phyloP scores from a whole-genome alignment of 2,113 vertebrate genomes.

The Sylvilagus bachmani region DNA sequence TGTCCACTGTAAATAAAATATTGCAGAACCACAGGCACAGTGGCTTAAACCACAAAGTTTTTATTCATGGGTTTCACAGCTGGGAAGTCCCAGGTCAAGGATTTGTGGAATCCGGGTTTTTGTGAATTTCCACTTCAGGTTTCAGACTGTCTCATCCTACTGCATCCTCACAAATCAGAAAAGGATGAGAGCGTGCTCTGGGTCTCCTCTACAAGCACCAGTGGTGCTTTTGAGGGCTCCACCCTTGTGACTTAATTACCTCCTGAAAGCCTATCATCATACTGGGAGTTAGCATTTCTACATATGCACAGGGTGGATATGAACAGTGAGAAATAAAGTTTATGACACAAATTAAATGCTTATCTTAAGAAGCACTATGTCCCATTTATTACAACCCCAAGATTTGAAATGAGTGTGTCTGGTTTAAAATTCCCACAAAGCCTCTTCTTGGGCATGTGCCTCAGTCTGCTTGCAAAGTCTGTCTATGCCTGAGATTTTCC shows the following conservation, averaged over 20 bases:
- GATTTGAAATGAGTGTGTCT: neutral
- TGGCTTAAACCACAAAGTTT: neutral
- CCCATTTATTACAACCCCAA: neutral
- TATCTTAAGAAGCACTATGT: neutral
- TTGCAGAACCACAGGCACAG: neutral
- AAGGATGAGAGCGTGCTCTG: neutral
- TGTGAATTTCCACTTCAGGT: neutral
- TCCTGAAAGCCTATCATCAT: neutral
- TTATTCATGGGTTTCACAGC: neutral
- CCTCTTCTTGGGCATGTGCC: accelerated
- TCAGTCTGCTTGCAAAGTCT: neutral
- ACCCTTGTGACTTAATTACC: neutral
- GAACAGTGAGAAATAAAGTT: neutral
- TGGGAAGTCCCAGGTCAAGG: neutral
- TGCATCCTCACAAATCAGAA: neutral
- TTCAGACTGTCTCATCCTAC: neutral
- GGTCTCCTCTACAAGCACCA: neutral
- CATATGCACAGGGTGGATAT: neutral
- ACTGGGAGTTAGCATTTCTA: neutral
- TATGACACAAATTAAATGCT: neutral
- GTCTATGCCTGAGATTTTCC: neutral
- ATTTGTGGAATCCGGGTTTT: neutral
- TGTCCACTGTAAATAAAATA: neutral
- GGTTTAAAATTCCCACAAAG: neutral
- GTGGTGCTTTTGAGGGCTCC: neutral